Base-by-base conservation (phyloP, 2,888 invertebrate genomes). In the Phoronis australis region DNA sequence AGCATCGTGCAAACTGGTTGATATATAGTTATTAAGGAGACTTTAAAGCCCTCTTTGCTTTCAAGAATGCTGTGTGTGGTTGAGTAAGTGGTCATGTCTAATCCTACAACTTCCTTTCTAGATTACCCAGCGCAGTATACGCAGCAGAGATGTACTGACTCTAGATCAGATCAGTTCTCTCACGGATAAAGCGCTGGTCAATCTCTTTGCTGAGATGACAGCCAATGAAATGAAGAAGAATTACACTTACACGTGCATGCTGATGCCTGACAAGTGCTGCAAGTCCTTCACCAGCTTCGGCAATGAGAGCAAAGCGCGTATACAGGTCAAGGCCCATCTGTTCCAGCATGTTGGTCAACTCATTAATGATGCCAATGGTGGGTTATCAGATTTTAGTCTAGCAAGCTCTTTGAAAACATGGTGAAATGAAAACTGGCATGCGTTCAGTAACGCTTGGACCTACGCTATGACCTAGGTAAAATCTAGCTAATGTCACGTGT, bases 251-350 rank as follows among this genome's bases (percentile, higher is more conserved):
- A 74, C 75, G 1, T 82, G 82, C 60, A 75, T 73, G 26, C 69
- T 82, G 48, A 71, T 81, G 44, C 78, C 80, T 12, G 77, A 75
- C 23, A 62, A 66, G 44, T 82, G 82, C 53, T 65, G 71, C 21
- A 74, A 79, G 52, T 76, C 70, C 26, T 81, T 78, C 60, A 78
- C 78, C 18, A 82, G 82, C 65, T 82, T 82, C 70, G 82, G 82
- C 1, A 82, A 80, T 61, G 83, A 83, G 65, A 75, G 70, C 39
- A 77, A 75, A 60, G 82, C 82, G 1, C 72, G 80, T 55, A 69
- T 75, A 55, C 77, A 77, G 25, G 80, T 82, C 62, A 80, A 78
- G 58, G 68, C 70, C 2, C 82, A 82, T 62, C 69, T 83, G 22
- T 66, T 69, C 3, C 37, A 45, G 3, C 82, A 82, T 62, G 68